Evolutionary conservation across 2,113 vertebrate species (phyloP).

Genomic region (Petromus typicus): DNA sequence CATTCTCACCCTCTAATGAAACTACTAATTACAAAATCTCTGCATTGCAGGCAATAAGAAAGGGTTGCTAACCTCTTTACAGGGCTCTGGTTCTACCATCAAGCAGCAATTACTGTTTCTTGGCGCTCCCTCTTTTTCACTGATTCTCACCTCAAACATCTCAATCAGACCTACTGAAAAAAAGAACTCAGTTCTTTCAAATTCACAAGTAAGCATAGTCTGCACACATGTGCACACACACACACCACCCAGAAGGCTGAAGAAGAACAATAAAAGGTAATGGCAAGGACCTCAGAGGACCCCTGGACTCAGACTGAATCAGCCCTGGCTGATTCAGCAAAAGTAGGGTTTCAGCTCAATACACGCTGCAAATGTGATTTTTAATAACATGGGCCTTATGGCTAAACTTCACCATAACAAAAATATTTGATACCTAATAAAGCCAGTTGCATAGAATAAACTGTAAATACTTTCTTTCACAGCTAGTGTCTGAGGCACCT

Average conservation of each 20-base stretch:
- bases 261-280: neutral
- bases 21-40: constrained; percentile 80
- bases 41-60: constrained; percentile 76
- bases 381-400: neutral
- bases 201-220: neutral
- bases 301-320: neutral
- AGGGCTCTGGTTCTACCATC: constrained; percentile 42
- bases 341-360: neutral
- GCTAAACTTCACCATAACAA: constrained; percentile 12
- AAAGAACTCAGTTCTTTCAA: neutral
- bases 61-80: constrained; percentile 75
- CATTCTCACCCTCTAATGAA: constrained; percentile 73
- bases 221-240: neutral
- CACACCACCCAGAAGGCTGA: neutral
- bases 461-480: neutral
- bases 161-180: constrained; percentile 6
- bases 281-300: neutral
- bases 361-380: neutral
- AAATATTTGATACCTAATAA: constrained; percentile 39
- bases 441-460: neutral
- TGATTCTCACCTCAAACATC: constrained; percentile 55
- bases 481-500: neutral
- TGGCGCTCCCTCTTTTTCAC: neutral
- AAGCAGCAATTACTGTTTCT: constrained; percentile 67
- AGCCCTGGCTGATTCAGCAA: neutral